phyloP scores from a whole-genome alignment of 1,140 invertebrate genomes.

The Portunus trituberculatus region DNA sequence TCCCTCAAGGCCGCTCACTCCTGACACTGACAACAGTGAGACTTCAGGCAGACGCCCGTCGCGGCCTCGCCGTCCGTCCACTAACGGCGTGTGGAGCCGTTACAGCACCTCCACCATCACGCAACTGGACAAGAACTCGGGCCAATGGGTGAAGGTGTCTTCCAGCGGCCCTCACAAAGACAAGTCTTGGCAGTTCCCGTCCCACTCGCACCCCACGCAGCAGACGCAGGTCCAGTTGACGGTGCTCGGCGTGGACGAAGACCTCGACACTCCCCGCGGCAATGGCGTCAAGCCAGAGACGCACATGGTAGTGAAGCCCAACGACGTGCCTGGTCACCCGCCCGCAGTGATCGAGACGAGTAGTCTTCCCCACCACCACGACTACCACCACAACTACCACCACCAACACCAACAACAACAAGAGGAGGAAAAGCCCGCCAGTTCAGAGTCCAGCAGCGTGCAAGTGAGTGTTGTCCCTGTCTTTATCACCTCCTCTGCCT shows the following conservation, averaged over 20 bases:
- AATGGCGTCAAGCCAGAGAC: neutral
- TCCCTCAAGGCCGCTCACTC: neutral
- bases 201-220: neutral
- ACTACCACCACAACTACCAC: neutral
- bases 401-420: neutral
- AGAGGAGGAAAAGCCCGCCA: neutral
- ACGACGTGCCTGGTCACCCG: slow-evolving; percentile 49
- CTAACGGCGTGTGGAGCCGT: slow-evolving; percentile 53
- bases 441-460: neutral
- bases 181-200: neutral
- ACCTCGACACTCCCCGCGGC: neutral
- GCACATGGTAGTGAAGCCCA: slow-evolving; percentile 54
- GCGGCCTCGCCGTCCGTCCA: neutral
- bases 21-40: neutral
- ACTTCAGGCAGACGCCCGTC: neutral
- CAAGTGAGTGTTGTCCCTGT: slow-evolving; percentile 57
- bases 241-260: slow-evolving; percentile 53
- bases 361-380: neutral
- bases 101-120: slow-evolving; percentile 61
- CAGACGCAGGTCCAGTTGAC: slow-evolving; percentile 56
- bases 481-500: slow-evolving; percentile 30
- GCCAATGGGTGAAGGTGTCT: slow-evolving; percentile 60
- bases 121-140: slow-evolving; percentile 60
- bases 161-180: slow-evolving; percentile 36
- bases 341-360: slow-evolving; percentile 61